Percentiles rank a stretch among this genome's conserved stretches.
Evolutionary conservation across 2,888 invertebrate genomes (phyloP).

Genomic region (Anticlea derivata): DNA sequence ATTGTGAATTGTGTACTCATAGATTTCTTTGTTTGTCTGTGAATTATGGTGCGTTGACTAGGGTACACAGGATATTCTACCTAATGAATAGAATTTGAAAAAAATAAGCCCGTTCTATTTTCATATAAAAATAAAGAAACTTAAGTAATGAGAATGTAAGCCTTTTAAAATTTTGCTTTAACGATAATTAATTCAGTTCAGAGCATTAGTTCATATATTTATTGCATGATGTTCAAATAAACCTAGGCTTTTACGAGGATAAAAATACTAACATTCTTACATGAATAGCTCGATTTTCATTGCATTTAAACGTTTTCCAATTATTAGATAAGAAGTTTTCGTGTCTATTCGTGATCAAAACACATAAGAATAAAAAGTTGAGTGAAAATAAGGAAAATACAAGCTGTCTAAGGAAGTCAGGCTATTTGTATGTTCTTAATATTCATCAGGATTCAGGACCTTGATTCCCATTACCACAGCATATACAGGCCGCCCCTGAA

Average conservation of each 20-base stretch:
- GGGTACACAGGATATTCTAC: too few species aligned
- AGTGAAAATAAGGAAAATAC: slow-evolving; percentile 2
- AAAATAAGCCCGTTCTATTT: too few species aligned
- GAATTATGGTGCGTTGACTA: too few species aligned
- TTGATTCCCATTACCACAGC: slow-evolving; percentile 1
- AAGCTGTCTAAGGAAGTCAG: slow-evolving; percentile 16
- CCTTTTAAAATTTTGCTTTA: neutral
- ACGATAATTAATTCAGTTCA: neutral
- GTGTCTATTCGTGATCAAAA: slow-evolving; percentile 12
- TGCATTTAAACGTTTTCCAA: neutral
- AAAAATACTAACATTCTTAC: neutral
- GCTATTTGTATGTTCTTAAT: slow-evolving; percentile 23
- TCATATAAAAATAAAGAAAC: neutral
- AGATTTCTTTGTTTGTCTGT: too few species aligned
- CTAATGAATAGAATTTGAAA: too few species aligned
- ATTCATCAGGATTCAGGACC: slow-evolving; percentile 20
- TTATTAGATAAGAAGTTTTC: neutral
- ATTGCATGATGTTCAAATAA: neutral
- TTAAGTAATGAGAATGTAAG: neutral
- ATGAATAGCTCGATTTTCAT: neutral
- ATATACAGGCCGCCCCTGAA: neutral
- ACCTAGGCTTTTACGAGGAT: slow-evolving; percentile 1
- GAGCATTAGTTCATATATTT: slow-evolving; percentile 1
- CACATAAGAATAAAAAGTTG: slow-evolving; percentile 4
- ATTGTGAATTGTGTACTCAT: too few species aligned